phyloP scores from a whole-genome alignment of 92 coral and sea anemone species.

The Epizoanthus ramosus region DNA sequence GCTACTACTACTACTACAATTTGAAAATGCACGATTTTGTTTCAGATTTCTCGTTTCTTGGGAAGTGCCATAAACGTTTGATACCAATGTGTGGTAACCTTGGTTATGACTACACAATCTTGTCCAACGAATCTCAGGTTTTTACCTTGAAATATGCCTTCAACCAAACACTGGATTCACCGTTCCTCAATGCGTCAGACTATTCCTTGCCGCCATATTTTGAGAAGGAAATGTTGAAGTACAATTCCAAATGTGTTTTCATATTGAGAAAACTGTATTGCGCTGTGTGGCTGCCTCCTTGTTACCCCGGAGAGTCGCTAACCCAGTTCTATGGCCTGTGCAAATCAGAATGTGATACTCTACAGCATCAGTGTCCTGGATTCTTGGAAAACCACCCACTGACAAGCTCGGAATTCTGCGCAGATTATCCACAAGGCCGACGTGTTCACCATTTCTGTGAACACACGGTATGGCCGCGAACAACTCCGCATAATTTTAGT shows the following conservation, averaged over 20 bases:
- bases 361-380: constrained; percentile 14
- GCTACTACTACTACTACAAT: neutral
- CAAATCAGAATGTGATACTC: constrained; percentile 21
- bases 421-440: neutral
- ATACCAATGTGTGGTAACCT: constrained; percentile 26
- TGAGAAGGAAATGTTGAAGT: constrained; percentile 3
- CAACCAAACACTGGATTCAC: constrained; percentile 6
- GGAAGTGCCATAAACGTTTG: constrained; percentile 36
- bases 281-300: constrained; percentile 21
- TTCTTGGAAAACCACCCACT: constrained; percentile 13
- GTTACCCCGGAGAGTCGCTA: constrained; percentile 13
- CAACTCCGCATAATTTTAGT: neutral
- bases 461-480: constrained; percentile 17
- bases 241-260: neutral
- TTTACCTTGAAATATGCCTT: neutral
- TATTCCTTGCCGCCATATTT: constrained; percentile 5
- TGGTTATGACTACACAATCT: constrained; percentile 14
- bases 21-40: neutral
- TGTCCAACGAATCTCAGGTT: neutral
- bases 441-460: constrained; percentile 15
- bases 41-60: constrained; percentile 28
- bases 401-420: constrained; percentile 4
- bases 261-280: constrained; percentile 8
- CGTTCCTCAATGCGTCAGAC: constrained; percentile 18
- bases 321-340: constrained; percentile 31